Conservation (phyloP, 1,140 invertebrate genomes). For the Parapsyche elsis region DNA sequence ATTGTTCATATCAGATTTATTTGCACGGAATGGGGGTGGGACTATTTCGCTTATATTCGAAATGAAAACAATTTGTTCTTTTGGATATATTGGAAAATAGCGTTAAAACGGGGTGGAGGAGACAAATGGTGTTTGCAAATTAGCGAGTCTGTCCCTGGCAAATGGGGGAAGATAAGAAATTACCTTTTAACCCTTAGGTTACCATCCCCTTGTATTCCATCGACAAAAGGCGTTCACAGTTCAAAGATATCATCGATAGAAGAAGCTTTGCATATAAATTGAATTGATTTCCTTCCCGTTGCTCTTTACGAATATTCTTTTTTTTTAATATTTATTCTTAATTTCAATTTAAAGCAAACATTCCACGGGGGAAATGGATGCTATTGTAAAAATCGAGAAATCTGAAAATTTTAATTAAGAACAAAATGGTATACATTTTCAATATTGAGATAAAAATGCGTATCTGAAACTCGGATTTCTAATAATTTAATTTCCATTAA, state of each 20-base stretch:
- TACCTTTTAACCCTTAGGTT: slow-evolving; percentile 48
- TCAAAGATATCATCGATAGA: not conserved
- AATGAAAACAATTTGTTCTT: slow-evolving; percentile 14
- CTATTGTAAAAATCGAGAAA: no score
- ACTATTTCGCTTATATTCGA: not conserved
- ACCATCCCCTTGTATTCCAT: slow-evolving; percentile 14
- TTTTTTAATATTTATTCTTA: no score
- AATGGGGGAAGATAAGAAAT: slow-evolving; percentile 46
- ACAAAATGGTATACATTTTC: no score
- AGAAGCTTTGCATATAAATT: not conserved
- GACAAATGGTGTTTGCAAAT: slow-evolving; percentile 36
- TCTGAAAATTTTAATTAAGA: no score
- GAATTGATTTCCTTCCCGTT: slow-evolving; percentile 1
- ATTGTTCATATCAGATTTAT: not conserved
- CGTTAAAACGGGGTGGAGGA: not conserved
- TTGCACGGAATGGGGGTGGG: no score
- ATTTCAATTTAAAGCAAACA: no score
- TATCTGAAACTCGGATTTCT: no score
- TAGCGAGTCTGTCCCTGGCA: slow-evolving; percentile 29
- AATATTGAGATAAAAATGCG: no score
- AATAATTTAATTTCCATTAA: no score
- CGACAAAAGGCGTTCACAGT: slow-evolving; percentile 28
- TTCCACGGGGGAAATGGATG: no score
- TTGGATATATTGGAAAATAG: slow-evolving; percentile 14
- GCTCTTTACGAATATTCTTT: no score